These are phyloP conservation scores for Diplosoma virens DNA, from an alignment of 23 tunicate genomes.

Conservation along the genomic window DNA sequence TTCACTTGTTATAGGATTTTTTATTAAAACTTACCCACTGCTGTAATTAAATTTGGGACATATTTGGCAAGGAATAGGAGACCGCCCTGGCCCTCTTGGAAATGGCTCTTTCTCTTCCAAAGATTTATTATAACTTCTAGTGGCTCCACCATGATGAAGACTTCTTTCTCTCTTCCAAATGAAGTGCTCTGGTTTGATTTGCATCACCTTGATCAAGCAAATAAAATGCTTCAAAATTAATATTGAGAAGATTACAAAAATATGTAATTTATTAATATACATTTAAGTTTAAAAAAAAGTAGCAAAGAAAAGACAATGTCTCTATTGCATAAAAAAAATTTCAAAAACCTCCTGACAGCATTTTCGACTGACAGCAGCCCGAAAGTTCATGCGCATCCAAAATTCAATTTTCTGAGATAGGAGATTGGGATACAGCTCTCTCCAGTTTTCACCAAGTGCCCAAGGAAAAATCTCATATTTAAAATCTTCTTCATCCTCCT, in stretches of 20 bases:
- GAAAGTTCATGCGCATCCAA: conserved; percentile 75
- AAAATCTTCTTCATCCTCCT: conserved; percentile 93
- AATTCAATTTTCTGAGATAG: conserved; percentile 45
- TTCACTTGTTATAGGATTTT: no score
- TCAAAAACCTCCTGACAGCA: conserved; percentile 82
- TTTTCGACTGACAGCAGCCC: conserved; percentile 88
- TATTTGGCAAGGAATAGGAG: conserved; percentile 81
- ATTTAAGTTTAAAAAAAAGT: no score
- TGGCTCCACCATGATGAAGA: conserved; percentile 71
- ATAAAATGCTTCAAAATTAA: not conserved
- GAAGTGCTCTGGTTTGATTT: conserved; percentile 56
- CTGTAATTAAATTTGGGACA: conserved; percentile 46
- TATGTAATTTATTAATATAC: no score
- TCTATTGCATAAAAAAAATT: no score
- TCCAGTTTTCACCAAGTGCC: conserved; percentile 78
- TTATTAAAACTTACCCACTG: conserved; percentile 61
- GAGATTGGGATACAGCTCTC: conserved; percentile 64
- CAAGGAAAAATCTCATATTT: conserved; percentile 96
- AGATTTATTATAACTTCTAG: conserved; percentile 46
- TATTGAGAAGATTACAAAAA: no score
- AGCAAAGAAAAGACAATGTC: no score
- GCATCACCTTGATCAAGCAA: conserved; percentile 48
- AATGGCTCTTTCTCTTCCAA: conserved; percentile 79
- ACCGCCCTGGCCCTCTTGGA: conserved; percentile 85
- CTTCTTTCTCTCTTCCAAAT: conserved; percentile 75